Percentiles rank a stretch among this genome's conserved stretches.
Conservation (phyloP, 2,888 invertebrate genomes). For the Microplitis deprimator region DNA sequence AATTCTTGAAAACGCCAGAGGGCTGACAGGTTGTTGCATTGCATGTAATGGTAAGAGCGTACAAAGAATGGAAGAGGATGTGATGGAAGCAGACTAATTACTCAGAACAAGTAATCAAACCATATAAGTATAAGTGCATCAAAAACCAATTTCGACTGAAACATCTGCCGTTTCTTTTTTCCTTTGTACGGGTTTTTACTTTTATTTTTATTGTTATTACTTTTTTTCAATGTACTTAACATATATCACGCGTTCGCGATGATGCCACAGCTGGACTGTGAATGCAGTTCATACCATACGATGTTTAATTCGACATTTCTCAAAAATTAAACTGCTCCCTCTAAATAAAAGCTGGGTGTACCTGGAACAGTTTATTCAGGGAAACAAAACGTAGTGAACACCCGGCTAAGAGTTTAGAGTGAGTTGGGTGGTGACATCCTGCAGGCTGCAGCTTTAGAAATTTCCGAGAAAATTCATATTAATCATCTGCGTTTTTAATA, state of each 20-base stretch:
- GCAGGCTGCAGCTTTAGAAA: not conserved
- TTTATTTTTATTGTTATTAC: constrained; percentile 2
- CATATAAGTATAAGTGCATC: constrained; percentile 6
- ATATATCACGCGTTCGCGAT: not conserved
- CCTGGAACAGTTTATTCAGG: constrained; percentile 26
- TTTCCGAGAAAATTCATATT: not conserved
- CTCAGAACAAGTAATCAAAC: constrained; percentile 9
- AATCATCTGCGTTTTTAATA: constrained; percentile 7
- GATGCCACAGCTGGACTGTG: constrained; percentile 22
- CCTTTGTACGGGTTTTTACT: not conserved
- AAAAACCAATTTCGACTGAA: constrained; percentile 7
- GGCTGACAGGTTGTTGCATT: constrained; percentile 13
- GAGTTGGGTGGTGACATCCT: not conserved
- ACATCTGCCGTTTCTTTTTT: constrained; percentile 29
- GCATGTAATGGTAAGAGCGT: not conserved
- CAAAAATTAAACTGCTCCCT: constrained; percentile 18
- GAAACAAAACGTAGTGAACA: not conserved
- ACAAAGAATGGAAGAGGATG: constrained; percentile 6
- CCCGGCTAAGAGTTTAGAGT: not conserved
- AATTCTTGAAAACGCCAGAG: constrained; percentile 10
- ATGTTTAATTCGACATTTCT: constrained; percentile 28
- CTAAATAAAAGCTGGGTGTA: not conserved
- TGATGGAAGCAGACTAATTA: constrained; percentile 13
- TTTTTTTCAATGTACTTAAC: not conserved
- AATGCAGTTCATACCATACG: not conserved